A percentile compares a stretch with the other conserved stretches of the same genome.
Evolutionary conservation across 2,113 vertebrate species (phyloP).

Genomic region (Origma solitaria): DNA sequence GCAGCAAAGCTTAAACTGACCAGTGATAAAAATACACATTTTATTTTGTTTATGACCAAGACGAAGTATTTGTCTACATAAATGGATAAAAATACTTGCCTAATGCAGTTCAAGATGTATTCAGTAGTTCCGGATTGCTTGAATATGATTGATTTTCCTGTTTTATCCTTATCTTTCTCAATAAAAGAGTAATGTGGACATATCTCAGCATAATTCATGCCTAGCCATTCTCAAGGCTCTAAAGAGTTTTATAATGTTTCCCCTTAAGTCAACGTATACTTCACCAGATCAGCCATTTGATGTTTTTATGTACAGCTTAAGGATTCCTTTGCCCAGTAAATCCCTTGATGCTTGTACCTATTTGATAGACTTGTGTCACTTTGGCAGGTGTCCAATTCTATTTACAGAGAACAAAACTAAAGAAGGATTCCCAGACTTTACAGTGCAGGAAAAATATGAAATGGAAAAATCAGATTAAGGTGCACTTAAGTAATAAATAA

Average conservation of each 20-base stretch:
- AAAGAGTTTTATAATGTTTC: not conserved
- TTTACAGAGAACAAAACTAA: not conserved
- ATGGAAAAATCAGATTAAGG: not conserved
- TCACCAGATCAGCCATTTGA: not conserved
- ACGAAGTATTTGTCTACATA: not conserved
- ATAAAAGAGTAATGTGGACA: not conserved
- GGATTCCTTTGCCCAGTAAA: not conserved
- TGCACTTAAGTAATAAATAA: not conserved
- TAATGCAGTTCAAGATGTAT: slow-evolving; percentile 1
- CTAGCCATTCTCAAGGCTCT: not conserved
- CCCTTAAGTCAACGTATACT: not conserved
- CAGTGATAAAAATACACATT: slow-evolving; percentile 12
- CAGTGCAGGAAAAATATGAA: not conserved
- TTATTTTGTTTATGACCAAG: slow-evolving; percentile 37
- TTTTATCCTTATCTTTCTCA: slow-evolving; percentile 26
- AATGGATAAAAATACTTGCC: not conserved
- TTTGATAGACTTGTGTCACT: not conserved
- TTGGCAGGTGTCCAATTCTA: not conserved
- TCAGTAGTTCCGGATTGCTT: not conserved
- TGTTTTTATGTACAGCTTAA: not conserved
- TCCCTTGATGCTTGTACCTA: not conserved
- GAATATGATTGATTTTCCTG: slow-evolving; percentile 34
- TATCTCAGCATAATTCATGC: slow-evolving; percentile 13
- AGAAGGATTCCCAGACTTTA: not conserved
- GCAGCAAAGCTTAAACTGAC: slow-evolving; percentile 4